phyloP scores from a whole-genome alignment of 2,797 vertebrate genomes.

The Catamblyrhynchus diadema region DNA sequence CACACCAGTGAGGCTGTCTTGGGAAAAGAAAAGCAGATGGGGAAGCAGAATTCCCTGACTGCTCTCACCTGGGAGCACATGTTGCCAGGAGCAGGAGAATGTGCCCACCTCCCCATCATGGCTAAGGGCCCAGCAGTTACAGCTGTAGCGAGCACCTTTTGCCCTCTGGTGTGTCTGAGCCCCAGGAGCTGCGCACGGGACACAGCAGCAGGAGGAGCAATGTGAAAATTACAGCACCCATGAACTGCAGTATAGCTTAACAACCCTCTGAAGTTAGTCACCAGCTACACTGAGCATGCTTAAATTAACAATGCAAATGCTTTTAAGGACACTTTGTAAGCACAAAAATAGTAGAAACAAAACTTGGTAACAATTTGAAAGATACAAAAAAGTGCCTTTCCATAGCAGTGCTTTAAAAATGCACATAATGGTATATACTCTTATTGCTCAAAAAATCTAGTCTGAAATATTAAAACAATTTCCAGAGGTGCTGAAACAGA shows the following conservation, averaged over 20 bases:
- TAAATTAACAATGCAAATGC: constrained; percentile 50
- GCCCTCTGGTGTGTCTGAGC: neutral
- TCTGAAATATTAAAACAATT: constrained; percentile 29
- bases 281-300: neutral
- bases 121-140: accelerated
- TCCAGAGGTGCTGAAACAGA: constrained; percentile 36
- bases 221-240: constrained; percentile 28
- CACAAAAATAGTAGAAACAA: constrained; percentile 54
- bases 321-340: constrained; percentile 71
- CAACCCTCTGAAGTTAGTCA: neutral
- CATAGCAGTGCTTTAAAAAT: constrained; percentile 66
- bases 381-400: constrained; percentile 63
- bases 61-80: neutral
- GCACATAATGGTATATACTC: constrained; percentile 61
- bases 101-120: accelerated
- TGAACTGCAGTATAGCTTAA: neutral
- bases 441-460: constrained; percentile 67
- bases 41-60: neutral
- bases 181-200: neutral
- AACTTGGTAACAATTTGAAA: constrained; percentile 58
- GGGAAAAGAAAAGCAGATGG: neutral
- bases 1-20: neutral
- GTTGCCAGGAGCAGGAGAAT: neutral
- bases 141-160: neutral
- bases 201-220: neutral